Percentiles rank a stretch among this genome's conserved stretches.
Conservation (phyloP, 2,888 invertebrate genomes). For the Rhimphoctona megacephalus region DNA sequence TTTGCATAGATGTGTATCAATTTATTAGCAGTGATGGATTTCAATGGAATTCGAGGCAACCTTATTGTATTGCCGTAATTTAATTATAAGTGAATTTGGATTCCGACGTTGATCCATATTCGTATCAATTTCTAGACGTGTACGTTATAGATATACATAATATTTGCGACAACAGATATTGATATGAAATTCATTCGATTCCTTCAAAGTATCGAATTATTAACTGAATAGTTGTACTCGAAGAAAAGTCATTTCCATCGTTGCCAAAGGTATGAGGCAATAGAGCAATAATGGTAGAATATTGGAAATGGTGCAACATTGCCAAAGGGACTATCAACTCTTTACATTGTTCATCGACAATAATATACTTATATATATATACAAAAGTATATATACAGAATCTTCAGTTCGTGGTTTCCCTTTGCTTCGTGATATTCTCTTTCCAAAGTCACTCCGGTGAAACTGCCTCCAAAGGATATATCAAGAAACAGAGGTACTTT, state of each 20-base stretch:
- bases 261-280: conserved; percentile 7
- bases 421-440: conserved; percentile 18
- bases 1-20: background rate
- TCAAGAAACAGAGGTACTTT: conserved; percentile 81
- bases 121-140: background rate
- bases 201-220: conserved; percentile 5
- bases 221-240: conserved; percentile 4
- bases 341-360: background rate
- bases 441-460: conserved; percentile 4
- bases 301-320: conserved; percentile 21
- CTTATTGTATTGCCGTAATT: background rate
- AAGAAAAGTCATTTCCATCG: background rate
- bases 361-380: background rate
- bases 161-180: background rate
- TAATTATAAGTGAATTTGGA: background rate
- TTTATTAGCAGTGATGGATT: background rate
- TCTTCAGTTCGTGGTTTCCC: background rate
- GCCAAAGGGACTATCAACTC: conserved; percentile 15
- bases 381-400: background rate
- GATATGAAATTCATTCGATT: background rate
- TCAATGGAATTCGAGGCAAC: background rate
- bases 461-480: conserved; percentile 67
- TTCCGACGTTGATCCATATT: background rate
- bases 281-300: conserved; percentile 10
- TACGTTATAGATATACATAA: background rate